These are phyloP conservation scores for Promerops cafer DNA, from an alignment of 2,113 vertebrate genomes.

Conservation along the genomic window DNA sequence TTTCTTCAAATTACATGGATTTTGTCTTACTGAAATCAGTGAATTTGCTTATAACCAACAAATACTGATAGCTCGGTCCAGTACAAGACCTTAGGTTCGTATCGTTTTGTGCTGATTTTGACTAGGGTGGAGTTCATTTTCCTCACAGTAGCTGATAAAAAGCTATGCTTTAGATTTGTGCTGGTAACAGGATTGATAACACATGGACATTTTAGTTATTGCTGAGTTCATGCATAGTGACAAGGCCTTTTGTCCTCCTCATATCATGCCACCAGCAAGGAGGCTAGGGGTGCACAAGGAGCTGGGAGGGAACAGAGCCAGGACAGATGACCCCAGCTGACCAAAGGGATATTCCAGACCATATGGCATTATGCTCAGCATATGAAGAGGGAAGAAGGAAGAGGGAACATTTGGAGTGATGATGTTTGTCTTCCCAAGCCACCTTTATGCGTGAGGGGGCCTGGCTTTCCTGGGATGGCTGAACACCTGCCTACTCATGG, in stretches of 20 bases:
- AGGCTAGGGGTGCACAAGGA: background rate
- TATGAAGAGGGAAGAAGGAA: background rate
- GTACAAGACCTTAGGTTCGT: background rate
- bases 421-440: background rate
- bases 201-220: background rate
- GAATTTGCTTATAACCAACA: background rate
- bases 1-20: background rate
- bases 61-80: background rate
- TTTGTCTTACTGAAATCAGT: background rate
- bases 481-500: background rate
- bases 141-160: background rate
- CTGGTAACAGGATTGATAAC: background rate
- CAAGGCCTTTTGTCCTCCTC: background rate
- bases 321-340: background rate
- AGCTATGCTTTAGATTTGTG: background rate
- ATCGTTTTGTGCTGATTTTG: background rate
- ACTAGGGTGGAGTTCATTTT: background rate
- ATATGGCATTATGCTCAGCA: background rate
- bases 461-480: background rate
- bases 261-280: fast-evolving
- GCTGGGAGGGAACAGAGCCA: background rate
- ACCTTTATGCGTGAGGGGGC: background rate
- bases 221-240: no score
- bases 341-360: background rate
- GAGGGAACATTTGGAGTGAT: no score